These are phyloP conservation scores for Cnemophilus loriae DNA, from an alignment of 2,113 vertebrate species.

Conservation along the genomic window DNA sequence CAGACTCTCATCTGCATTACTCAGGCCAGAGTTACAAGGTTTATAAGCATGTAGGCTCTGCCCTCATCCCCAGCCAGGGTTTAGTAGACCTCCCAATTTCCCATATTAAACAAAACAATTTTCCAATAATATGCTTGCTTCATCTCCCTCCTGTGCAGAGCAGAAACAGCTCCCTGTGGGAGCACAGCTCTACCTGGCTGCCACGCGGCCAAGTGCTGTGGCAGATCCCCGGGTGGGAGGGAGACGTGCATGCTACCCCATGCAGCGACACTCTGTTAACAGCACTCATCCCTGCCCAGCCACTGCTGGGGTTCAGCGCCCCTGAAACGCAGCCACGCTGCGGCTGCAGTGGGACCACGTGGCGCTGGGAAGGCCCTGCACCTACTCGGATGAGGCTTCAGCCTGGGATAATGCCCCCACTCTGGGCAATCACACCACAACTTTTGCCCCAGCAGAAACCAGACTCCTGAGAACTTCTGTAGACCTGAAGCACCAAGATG, in stretches of 20 bases:
- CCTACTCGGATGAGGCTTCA: fast-evolving
- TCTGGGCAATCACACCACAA: neutral
- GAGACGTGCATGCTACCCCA: fast-evolving
- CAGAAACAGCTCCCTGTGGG: neutral
- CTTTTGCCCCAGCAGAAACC: neutral
- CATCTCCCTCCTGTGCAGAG: neutral
- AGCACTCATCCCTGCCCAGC: neutral
- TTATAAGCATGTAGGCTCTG: neutral
- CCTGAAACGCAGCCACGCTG: fast-evolving
- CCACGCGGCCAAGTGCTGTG: fast-evolving
- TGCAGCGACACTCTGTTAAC: fast-evolving
- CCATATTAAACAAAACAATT: neutral
- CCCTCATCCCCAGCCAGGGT: neutral
- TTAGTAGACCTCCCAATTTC: neutral
- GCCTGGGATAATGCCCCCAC: neutral
- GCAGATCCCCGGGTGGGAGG: fast-evolving
- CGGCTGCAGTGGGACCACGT: fast-evolving
- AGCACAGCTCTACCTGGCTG: fast-evolving
- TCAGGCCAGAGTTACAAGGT: neutral
- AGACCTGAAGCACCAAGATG: neutral
- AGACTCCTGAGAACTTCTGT: neutral
- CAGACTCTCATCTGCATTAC: neutral
- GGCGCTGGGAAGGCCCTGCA: fast-evolving
- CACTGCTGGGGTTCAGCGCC: neutral
- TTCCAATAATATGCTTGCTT: neutral